Conservation (phyloP, 2,797 vertebrate genomes). For the Helostoma temminkii region DNA sequence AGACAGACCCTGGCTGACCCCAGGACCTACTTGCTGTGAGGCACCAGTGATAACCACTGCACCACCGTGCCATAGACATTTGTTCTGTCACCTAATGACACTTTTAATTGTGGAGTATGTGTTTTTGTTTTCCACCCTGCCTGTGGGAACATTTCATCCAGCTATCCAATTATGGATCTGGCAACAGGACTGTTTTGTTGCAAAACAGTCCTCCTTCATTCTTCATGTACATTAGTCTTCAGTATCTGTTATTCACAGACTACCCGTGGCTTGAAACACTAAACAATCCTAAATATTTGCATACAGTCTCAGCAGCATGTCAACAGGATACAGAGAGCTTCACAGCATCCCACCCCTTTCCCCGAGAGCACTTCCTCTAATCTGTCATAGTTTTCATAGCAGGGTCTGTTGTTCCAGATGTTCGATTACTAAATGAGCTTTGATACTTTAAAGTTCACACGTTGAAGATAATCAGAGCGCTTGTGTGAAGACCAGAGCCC, state of each 20-base stretch:
- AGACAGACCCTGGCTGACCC: too few species aligned
- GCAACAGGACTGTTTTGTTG: neutral
- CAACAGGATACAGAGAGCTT: conserved; percentile 13
- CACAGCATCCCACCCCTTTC: neutral
- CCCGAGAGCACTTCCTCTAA: conserved; percentile 31
- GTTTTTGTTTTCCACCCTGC: neutral
- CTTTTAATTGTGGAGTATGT: neutral
- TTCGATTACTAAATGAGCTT: conserved; percentile 17
- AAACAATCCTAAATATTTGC: conserved; percentile 11
- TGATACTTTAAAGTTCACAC: neutral
- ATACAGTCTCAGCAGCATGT: neutral
- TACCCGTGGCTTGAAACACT: neutral
- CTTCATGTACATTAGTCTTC: conserved; percentile 7
- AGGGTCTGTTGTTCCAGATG: conserved; percentile 56
- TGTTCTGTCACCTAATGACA: neutral
- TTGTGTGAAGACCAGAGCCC: neutral
- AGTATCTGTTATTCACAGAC: neutral
- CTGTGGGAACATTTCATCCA: conserved; percentile 6
- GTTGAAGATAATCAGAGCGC: neutral
- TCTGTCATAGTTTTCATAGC: conserved; percentile 15
- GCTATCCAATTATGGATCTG: neutral
- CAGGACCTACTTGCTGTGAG: too few species aligned
- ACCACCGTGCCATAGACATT: too few species aligned
- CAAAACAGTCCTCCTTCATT: neutral
- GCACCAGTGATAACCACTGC: too few species aligned